Conservation (phyloP, 2,113 vertebrate species). For the Sinocyclocheilus anshuiensis region DNA sequence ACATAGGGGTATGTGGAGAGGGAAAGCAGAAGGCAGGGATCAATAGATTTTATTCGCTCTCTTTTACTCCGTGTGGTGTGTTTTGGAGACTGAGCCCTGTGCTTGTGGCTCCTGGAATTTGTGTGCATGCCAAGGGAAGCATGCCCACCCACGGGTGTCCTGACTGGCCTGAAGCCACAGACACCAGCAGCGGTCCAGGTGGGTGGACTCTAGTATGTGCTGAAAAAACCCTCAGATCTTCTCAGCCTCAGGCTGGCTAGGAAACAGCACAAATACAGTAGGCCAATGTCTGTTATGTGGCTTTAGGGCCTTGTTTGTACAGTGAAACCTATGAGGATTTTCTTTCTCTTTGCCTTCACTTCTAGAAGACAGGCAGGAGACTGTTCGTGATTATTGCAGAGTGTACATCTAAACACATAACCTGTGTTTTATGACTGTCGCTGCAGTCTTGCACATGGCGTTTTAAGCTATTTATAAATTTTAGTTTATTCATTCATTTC, state of each 20-base stretch:
- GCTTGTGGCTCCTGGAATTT: constrained; percentile 72
- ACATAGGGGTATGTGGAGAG: constrained; percentile 44
- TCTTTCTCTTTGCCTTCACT: constrained; percentile 6
- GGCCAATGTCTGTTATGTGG: constrained; percentile 26
- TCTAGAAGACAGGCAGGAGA: constrained; percentile 29
- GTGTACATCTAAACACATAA: not conserved
- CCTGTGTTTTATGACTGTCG: not conserved
- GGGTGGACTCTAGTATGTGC: constrained; percentile 39
- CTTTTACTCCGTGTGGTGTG: constrained; percentile 36
- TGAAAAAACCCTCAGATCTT: constrained; percentile 47
- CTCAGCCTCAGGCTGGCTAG: constrained; percentile 27
- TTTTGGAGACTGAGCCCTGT: constrained; percentile 57
- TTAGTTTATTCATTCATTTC: no score
- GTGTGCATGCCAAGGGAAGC: constrained; percentile 67
- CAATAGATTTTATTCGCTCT: constrained; percentile 60
- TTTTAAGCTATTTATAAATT: not conserved
- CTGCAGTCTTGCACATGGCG: not conserved
- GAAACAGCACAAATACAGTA: constrained; percentile 35
- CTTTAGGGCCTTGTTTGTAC: constrained; percentile 35
- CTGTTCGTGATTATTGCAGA: not conserved
- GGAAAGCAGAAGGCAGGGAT: constrained; percentile 59
- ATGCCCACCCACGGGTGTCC: constrained; percentile 68
- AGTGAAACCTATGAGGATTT: constrained; percentile 3
- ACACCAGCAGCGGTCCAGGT: constrained; percentile 66
- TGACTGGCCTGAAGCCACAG: constrained; percentile 70